phyloP scores from a whole-genome alignment of 2,797 vertebrate genomes.

The Falco rusticolus region DNA sequence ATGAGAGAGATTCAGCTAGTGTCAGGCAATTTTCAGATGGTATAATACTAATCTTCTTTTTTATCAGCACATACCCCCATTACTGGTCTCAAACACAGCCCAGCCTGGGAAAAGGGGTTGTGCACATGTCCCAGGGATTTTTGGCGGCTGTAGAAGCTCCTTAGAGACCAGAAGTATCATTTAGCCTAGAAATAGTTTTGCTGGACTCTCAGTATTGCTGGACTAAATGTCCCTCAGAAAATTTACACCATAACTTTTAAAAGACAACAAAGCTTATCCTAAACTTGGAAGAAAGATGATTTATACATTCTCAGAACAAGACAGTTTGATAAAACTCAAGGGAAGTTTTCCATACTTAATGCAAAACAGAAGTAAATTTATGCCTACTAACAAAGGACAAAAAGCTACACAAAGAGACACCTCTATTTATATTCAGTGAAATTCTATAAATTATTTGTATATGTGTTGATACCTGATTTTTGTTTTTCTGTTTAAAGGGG shows the following conservation, averaged over 20 bases:
- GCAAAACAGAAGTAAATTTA: conserved; percentile 24
- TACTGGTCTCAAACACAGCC: conserved; percentile 17
- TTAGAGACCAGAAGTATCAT: conserved; percentile 53
- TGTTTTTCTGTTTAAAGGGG: not conserved
- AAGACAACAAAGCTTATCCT: conserved; percentile 23
- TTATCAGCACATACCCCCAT: conserved; percentile 43
- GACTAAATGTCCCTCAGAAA: conserved; percentile 34
- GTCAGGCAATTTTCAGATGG: conserved; percentile 33
- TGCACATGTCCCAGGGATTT: conserved; percentile 64
- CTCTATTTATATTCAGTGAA: not conserved
- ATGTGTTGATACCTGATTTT: not conserved
- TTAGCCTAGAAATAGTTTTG: conserved; percentile 58
- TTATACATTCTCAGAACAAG: conserved; percentile 4
- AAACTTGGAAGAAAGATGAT: conserved; percentile 24
- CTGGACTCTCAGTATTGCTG: conserved; percentile 30
- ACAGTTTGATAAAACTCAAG: conserved; percentile 34
- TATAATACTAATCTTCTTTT: conserved; percentile 37
- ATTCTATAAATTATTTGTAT: not conserved
- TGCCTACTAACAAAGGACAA: not conserved
- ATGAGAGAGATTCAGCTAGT: not conserved
- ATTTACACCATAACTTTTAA: conserved; percentile 36
- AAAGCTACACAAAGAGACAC: not conserved
- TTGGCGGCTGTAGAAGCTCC: conserved; percentile 44
- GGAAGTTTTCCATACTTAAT: conserved; percentile 40
- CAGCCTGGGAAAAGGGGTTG: conserved; percentile 59